These are phyloP conservation scores for Paraplagusia blochii DNA, from an alignment of 2,113 vertebrate genomes.

Conservation along the genomic window DNA sequence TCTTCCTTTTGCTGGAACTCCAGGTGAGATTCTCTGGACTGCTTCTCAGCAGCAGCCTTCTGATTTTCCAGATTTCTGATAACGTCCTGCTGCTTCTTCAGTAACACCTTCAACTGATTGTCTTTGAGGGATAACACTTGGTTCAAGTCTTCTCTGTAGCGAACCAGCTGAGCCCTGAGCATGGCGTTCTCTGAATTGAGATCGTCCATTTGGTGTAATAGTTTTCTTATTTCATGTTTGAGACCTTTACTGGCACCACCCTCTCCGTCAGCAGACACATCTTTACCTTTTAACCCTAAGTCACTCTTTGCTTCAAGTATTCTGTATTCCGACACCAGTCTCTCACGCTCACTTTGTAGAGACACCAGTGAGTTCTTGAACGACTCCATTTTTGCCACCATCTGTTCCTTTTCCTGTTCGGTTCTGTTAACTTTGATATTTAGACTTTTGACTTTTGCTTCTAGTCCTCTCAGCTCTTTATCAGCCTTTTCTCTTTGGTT, in stretches of 20 bases:
- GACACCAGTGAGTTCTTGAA: slow-evolving; percentile 81
- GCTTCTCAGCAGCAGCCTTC: slow-evolving; percentile 70
- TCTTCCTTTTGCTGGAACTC: slow-evolving; percentile 65
- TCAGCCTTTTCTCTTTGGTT: slow-evolving; percentile 66
- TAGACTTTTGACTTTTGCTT: slow-evolving; percentile 70
- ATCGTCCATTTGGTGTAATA: slow-evolving; percentile 83
- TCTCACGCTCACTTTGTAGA: slow-evolving; percentile 81
- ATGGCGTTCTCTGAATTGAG: slow-evolving; percentile 89
- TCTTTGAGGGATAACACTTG: slow-evolving; percentile 87
- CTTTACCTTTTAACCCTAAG: slow-evolving; percentile 58
- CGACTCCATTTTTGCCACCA: slow-evolving; percentile 72
- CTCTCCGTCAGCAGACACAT: slow-evolving; percentile 61
- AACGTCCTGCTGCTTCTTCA: slow-evolving; percentile 82
- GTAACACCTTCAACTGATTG: slow-evolving; percentile 83
- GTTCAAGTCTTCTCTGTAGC: slow-evolving; percentile 86
- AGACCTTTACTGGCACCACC: slow-evolving; percentile 68
- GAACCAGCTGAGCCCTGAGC: slow-evolving; percentile 84
- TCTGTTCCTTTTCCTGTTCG: slow-evolving; percentile 72
- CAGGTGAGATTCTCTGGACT: slow-evolving; percentile 62
- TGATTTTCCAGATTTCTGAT: slow-evolving; percentile 82
- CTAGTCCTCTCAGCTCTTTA: slow-evolving; percentile 63
- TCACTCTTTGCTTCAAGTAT: slow-evolving; percentile 72
- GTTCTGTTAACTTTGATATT: slow-evolving; percentile 66
- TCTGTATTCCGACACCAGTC: slow-evolving; percentile 72
- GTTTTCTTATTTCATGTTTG: slow-evolving; percentile 77